These are phyloP conservation scores for Nasonia longicornis DNA, from an alignment of 1,140 invertebrate species.

Conservation along the genomic window DNA sequence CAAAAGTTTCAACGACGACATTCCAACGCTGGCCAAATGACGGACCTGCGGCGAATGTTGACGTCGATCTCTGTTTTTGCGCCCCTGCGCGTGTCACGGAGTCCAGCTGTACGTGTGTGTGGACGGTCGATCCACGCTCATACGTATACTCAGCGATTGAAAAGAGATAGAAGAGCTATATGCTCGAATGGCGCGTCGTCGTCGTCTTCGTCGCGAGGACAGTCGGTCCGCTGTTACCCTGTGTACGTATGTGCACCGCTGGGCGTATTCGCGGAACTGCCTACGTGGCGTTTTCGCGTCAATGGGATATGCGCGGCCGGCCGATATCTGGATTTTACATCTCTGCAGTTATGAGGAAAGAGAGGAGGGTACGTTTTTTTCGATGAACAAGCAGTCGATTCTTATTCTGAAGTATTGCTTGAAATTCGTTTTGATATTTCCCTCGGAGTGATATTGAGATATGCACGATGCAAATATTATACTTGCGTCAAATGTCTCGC, in stretches of 20 bases:
- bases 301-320: neutral
- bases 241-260: neutral
- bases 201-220: neutral
- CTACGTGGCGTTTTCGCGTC: slow-evolving; percentile 13
- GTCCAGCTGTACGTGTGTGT: neutral
- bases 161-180: slow-evolving; percentile 37
- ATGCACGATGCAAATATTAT: no score
- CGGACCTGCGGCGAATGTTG: slow-evolving; percentile 53
- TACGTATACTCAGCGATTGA: slow-evolving; percentile 9
- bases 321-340: slow-evolving; percentile 29
- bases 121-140: no score
- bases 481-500: no score
- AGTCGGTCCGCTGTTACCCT: neutral
- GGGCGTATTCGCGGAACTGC: slow-evolving; percentile 4
- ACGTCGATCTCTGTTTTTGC: slow-evolving; percentile 19
- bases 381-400: neutral
- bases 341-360: neutral
- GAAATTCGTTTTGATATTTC: neutral
- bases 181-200: neutral
- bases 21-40: slow-evolving; percentile 51
- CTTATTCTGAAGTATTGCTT: neutral
- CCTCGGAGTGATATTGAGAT: neutral
- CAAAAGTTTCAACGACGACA: slow-evolving; percentile 53
- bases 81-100: neutral
- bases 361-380: neutral